Conservation (phyloP, 23 tunicate species). For the Trididemnum nubilum region DNA sequence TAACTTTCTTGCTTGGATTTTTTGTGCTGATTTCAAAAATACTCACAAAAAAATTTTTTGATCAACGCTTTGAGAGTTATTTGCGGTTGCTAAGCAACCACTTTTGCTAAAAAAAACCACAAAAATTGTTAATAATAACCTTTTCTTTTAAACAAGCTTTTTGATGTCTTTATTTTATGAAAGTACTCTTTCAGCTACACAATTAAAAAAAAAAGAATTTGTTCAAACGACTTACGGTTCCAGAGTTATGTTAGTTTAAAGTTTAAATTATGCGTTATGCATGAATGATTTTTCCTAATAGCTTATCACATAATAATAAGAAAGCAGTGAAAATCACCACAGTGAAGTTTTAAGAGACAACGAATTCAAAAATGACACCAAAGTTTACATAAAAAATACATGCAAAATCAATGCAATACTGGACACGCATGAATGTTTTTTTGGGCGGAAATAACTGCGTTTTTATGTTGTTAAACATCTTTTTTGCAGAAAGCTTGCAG, state of each 20-base stretch:
- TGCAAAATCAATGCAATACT: not conserved
- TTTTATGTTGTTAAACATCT: not conserved
- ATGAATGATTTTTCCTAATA: not conserved
- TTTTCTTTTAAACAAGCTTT: not conserved
- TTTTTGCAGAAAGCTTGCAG: not conserved
- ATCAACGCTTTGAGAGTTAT: not conserved
- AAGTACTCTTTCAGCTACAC: not conserved
- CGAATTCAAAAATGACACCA: too few relatives aligned
- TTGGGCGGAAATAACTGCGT: not conserved
- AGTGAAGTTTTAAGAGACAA: too few relatives aligned
- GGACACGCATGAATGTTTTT: not conserved
- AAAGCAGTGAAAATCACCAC: too few relatives aligned
- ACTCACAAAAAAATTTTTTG: not conserved
- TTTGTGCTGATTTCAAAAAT: too few relatives aligned
- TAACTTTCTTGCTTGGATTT: too few relatives aligned
- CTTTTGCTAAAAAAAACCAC: not conserved
- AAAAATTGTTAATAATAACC: not conserved
- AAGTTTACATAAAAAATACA: too few relatives aligned
- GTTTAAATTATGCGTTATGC: not conserved
- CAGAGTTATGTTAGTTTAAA: not conserved
- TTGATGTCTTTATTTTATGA: too few relatives aligned
- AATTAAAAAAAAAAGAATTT: too few relatives aligned
- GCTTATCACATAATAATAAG: too few relatives aligned
- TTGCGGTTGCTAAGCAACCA: not conserved
- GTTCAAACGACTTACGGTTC: not conserved